These are phyloP conservation scores for Tanypteryx hageni DNA, from an alignment of 2,888 invertebrate species.

Conservation along the genomic window DNA sequence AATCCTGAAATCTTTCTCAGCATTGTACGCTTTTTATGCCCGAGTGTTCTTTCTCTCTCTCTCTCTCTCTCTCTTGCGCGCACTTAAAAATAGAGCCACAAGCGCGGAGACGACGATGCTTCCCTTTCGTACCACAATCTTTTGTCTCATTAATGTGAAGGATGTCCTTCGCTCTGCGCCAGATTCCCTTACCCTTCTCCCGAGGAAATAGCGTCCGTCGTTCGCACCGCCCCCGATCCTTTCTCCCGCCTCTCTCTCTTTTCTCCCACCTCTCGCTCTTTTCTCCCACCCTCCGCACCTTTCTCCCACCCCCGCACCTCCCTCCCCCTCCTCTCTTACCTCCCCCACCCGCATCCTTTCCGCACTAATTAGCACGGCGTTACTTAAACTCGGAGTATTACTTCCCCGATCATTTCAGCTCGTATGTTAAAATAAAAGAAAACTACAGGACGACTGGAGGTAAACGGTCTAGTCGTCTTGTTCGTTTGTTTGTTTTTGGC, in stretches of 20 bases:
- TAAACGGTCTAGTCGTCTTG: no score
- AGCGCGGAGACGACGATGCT: neutral
- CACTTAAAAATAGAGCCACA: neutral
- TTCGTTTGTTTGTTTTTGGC: no score
- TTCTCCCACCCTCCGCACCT: neutral
- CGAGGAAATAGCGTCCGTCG: no score
- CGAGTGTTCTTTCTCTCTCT: neutral
- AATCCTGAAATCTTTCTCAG: no score
- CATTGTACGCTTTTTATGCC: neutral
- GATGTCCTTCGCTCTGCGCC: neutral
- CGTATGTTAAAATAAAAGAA: no score
- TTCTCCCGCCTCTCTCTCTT: no score
- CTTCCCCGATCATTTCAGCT: no score
- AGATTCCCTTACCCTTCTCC: neutral
- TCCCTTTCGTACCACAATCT: neutral
- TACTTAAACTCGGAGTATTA: neutral
- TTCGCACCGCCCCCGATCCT: no score
- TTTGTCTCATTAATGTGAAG: conserved; percentile 14
- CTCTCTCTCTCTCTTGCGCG: neutral
- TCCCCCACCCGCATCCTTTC: neutral
- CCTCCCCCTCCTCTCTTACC: neutral
- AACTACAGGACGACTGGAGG: no score
- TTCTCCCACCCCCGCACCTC: neutral
- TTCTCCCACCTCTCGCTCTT: neutral
- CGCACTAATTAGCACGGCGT: neutral